Base-by-base conservation (phyloP, 2,797 vertebrate genomes). In the Heliangelus exortis region DNA sequence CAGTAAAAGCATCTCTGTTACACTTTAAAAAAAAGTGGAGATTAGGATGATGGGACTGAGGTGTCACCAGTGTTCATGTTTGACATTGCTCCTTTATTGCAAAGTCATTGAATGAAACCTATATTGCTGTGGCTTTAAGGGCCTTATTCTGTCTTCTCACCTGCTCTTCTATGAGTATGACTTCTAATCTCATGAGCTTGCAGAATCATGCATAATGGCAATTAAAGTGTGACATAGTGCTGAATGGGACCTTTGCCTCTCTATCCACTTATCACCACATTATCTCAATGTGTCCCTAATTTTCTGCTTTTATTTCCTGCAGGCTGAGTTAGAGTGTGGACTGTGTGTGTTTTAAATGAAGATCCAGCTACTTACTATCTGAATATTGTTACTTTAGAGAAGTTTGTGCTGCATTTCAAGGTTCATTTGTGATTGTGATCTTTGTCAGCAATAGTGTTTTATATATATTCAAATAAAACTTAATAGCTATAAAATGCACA, bases 101-200 rank as follows among this genome's bases (percentile, higher is more conserved):
- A 74, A 23, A 78, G 31, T 14, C 82, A 81, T 87, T 9, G 0
- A 55, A 83, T 92, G 66, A 26, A 74, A 34, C 45, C 61, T 77
- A 7, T 65, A 67, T 61, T 57, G 53, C 80, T 93, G 41, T 96
- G 95, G 92, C 95, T 94, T 81, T n/a, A 45, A 96, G 93, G 85
- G 59, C 77, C 74, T 88, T 51, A 57, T 93, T 96, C 93, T 54
- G 84, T 89, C 91, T 88, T 29, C 92, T 89, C 85, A 90, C 83
- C 92, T 94, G 85, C 39, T 80, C 45, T 54, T 78, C 85, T 71
- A 5, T 4, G 0, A 75, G 22, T 10, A 68, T 41, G 66, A 57
- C 34, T 91, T 76, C 57, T 14, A 51, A 47, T 66, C 73, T 78
- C 34, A 5, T 12, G 21, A 88, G 14, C 78, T 96, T 95, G 48